Conservation (phyloP, 2,888 invertebrate species). For the Lasius fuliginosus region DNA sequence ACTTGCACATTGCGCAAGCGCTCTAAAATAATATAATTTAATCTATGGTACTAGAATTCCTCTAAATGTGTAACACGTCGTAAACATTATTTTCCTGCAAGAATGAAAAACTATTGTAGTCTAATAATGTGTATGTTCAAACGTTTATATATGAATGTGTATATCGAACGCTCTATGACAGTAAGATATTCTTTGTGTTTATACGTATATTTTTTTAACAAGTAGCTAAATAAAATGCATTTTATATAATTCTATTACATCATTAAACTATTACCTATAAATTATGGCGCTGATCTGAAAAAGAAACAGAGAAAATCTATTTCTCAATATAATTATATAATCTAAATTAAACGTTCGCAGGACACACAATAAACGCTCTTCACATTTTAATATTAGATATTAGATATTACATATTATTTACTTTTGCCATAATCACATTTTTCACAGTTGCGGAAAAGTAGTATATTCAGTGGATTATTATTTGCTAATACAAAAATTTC, state of each 20-base stretch:
- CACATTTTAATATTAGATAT: conserved; percentile 8
- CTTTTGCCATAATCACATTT: neutral
- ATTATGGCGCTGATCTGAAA: conserved; percentile 5
- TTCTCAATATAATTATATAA: conserved; percentile 10
- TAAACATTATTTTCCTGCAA: conserved; percentile 24
- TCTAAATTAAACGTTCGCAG: neutral
- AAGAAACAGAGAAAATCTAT: neutral
- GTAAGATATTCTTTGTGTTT: conserved; percentile 40
- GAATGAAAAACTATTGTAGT: conserved; percentile 40
- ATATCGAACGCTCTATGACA: conserved; percentile 48
- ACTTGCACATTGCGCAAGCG: conserved; percentile 6
- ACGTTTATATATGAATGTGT: conserved; percentile 51
- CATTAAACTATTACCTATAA: neutral
- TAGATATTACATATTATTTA: neutral
- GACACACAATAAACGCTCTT: conserved; percentile 10
- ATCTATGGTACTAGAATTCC: conserved; percentile 37
- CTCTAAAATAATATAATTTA: conserved; percentile 53
- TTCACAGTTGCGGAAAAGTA: conserved; percentile 1
- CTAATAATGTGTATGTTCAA: conserved; percentile 25
- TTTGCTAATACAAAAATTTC: conserved; percentile 6
- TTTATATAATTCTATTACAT: conserved; percentile 3
- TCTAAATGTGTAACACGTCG: conserved; percentile 45
- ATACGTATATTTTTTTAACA: conserved; percentile 62
- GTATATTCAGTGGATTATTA: neutral
- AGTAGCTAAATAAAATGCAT: conserved; percentile 35